These are phyloP conservation scores for Astyanax mexicanus DNA, from an alignment of 2,797 vertebrate species.

Conservation along the genomic window DNA sequence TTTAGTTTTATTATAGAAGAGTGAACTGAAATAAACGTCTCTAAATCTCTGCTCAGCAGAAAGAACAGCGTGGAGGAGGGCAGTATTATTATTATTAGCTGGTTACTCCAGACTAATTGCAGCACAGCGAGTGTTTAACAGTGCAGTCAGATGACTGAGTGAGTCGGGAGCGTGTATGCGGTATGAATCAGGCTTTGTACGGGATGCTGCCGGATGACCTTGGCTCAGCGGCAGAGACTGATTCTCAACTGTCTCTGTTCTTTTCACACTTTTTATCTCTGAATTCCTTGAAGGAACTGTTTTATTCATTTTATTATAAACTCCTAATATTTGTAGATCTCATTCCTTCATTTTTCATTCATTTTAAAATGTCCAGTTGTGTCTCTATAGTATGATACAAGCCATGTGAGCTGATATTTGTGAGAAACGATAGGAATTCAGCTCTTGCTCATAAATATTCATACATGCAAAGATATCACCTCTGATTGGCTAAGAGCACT, in stretches of 20 bases:
- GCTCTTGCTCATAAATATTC: too few relatives aligned
- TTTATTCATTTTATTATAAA: not conserved
- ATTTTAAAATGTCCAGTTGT: too few relatives aligned
- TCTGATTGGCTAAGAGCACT: too few relatives aligned
- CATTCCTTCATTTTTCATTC: too few relatives aligned
- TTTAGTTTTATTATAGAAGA: too few relatives aligned
- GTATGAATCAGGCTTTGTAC: conserved; percentile 11
- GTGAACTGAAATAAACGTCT: too few relatives aligned
- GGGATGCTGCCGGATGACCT: conserved; percentile 63
- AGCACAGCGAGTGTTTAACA: conserved; percentile 42
- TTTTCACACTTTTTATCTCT: conserved; percentile 9
- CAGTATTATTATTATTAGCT: not conserved
- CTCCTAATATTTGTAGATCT: not conserved
- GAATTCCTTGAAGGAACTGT: not conserved
- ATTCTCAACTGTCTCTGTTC: conserved; percentile 18
- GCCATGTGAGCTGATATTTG: too few relatives aligned
- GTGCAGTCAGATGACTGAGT: conserved; percentile 39
- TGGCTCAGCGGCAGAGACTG: conserved; percentile 60
- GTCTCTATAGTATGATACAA: too few relatives aligned
- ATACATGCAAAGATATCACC: too few relatives aligned
- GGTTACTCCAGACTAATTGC: conserved; percentile 8
- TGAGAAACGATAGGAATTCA: too few relatives aligned
- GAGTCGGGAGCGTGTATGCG: not conserved
- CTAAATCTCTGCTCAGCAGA: too few relatives aligned
- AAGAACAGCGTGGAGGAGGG: not conserved